These are phyloP conservation scores for Fopius arisanus DNA, from an alignment of 1,140 invertebrate genomes.

Conservation along the genomic window DNA sequence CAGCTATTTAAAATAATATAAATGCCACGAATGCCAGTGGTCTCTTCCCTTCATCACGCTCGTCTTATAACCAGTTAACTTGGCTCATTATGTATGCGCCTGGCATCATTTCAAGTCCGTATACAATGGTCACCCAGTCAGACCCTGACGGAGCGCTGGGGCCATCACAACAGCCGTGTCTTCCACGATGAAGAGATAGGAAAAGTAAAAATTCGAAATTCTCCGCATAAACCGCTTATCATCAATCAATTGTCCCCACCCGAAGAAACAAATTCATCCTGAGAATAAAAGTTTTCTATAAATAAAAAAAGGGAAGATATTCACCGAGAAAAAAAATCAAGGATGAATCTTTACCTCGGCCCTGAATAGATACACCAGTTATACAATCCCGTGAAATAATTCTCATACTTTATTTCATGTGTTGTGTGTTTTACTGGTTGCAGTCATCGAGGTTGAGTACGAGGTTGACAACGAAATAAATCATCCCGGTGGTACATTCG, in stretches of 20 bases:
- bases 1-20: background rate
- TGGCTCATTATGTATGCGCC: slow-evolving; percentile 34
- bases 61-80: slow-evolving; percentile 25
- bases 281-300: no score
- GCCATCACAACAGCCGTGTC: background rate
- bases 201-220: background rate
- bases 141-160: background rate
- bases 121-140: slow-evolving; percentile 30
- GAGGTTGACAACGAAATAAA: slow-evolving; percentile 8
- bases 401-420: background rate
- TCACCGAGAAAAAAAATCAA: background rate
- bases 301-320: background rate
- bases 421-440: background rate
- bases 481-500: background rate
- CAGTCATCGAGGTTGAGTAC: background rate
- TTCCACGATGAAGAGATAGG: slow-evolving; percentile 6
- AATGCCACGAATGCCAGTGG: background rate
- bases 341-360: no score
- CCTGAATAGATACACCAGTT: no score
- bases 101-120: slow-evolving; percentile 35
- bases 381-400: no score
- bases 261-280: background rate
- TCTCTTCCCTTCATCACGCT: background rate
- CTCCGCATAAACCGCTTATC: background rate
- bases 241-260: background rate